phyloP scores from a whole-genome alignment of 2,797 vertebrate genomes.

The Oryzias dopingdopingensis region DNA sequence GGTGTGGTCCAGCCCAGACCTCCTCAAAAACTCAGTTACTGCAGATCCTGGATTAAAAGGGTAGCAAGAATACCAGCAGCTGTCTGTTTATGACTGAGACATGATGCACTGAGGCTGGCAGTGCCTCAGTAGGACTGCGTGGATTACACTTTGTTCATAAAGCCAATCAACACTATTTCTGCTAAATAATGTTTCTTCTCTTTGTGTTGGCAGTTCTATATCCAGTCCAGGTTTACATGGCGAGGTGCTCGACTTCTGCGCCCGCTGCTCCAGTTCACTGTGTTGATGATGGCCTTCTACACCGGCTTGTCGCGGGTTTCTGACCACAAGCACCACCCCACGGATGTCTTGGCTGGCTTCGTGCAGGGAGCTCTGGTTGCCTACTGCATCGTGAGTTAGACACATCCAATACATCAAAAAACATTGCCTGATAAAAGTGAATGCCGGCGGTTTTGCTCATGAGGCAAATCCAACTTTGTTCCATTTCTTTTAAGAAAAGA shows the following conservation, averaged over 20 bases:
- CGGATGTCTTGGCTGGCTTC: slow-evolving; percentile 94
- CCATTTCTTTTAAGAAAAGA: slow-evolving; percentile 12
- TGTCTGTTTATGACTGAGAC: slow-evolving; percentile 17
- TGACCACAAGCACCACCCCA: slow-evolving; percentile 97
- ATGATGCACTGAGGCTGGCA: background rate
- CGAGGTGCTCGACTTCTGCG: slow-evolving; percentile 95
- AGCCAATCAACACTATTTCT: background rate
- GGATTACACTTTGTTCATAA: background rate
- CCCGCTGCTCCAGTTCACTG: slow-evolving; percentile 95
- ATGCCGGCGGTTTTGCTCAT: background rate
- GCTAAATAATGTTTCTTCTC: background rate
- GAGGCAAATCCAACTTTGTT: slow-evolving; percentile 5
- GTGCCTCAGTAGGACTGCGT: background rate
- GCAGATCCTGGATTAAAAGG: slow-evolving; percentile 49
- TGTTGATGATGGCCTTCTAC: slow-evolving; percentile 99
- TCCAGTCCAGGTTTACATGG: slow-evolving; percentile 98
- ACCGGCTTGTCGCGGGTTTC: slow-evolving; percentile 95
- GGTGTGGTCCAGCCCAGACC: slow-evolving; percentile 52
- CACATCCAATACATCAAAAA: background rate
- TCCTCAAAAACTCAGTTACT: slow-evolving; percentile 23
- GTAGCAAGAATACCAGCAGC: slow-evolving; percentile 12
- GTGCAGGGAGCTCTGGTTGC: slow-evolving; percentile 96
- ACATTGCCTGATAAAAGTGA: background rate
- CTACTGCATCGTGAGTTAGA: slow-evolving; percentile 93
- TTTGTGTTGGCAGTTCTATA: slow-evolving; percentile 86